Conservation (phyloP, 2,888 invertebrate genomes). For the Andrena dorsata region DNA sequence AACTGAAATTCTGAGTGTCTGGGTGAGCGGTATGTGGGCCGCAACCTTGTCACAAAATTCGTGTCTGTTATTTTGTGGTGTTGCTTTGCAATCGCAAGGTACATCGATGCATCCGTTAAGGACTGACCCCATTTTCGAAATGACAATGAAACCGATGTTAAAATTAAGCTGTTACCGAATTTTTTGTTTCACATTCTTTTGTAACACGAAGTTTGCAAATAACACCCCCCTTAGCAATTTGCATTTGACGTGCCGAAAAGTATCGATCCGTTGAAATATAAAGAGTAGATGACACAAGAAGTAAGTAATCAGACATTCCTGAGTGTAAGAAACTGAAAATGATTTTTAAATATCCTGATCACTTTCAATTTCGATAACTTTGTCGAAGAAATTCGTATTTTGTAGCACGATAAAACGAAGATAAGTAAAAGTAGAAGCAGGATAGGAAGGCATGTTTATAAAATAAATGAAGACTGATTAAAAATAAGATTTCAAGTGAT, state of each 20-base stretch:
- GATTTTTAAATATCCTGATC: neutral
- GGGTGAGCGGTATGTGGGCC: constrained; percentile 49
- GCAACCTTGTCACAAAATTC: constrained; percentile 46
- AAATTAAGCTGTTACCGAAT: neutral
- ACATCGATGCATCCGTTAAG: constrained; percentile 19
- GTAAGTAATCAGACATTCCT: too few relatives aligned
- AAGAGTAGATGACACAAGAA: too few relatives aligned
- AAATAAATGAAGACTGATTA: too few relatives aligned
- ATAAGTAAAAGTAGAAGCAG: neutral
- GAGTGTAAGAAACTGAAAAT: neutral
- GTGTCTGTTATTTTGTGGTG: constrained; percentile 47
- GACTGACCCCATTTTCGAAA: constrained; percentile 46
- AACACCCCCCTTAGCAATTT: neutral
- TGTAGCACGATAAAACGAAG: neutral
- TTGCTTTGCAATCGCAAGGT: constrained; percentile 32
- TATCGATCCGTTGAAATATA: too few relatives aligned
- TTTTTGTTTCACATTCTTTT: neutral
- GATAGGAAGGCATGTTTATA: too few relatives aligned
- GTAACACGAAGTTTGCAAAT: neutral
- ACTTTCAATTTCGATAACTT: neutral
- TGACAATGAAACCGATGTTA: constrained; percentile 7
- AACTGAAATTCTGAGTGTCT: constrained; percentile 7
- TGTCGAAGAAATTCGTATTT: neutral
- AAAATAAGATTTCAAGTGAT: too few relatives aligned
- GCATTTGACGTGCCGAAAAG: neutral